Conservation (phyloP, 2,888 invertebrate species). For the Danaus chrysippus region DNA sequence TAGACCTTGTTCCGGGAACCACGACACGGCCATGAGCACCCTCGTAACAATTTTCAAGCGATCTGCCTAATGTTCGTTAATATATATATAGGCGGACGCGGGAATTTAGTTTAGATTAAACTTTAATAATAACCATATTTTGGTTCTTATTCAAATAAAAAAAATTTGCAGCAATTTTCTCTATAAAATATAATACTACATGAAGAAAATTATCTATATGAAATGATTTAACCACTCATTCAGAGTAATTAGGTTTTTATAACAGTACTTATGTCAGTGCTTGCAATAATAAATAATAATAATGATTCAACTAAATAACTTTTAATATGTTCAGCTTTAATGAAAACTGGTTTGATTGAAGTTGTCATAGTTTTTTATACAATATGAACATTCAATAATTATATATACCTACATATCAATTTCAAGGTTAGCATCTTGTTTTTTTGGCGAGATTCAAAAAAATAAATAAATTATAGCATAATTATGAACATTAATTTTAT, state of each 20-base stretch:
- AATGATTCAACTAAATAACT: neutral
- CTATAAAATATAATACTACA: too few relatives aligned
- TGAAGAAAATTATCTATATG: too few relatives aligned
- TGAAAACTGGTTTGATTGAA: slow-evolving; percentile 21
- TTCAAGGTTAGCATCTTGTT: slow-evolving; percentile 22
- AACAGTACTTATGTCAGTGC: too few relatives aligned
- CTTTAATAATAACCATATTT: neutral
- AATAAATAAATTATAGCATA: neutral
- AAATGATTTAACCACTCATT: too few relatives aligned
- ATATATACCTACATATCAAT: slow-evolving; percentile 13
- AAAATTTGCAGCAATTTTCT: too few relatives aligned
- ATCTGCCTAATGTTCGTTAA: slow-evolving; percentile 16
- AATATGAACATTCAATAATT: slow-evolving; percentile 16
- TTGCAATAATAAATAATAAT: too few relatives aligned
- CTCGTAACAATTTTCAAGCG: slow-evolving; percentile 24
- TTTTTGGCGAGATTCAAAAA: slow-evolving; percentile 19
- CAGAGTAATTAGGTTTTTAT: too few relatives aligned
- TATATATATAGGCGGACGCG: slow-evolving; percentile 3
- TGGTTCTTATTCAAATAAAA: too few relatives aligned
- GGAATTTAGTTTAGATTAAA: neutral
- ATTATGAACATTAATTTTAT: neutral
- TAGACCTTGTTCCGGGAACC: slow-evolving; percentile 28
- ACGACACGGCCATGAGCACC: slow-evolving; percentile 20
- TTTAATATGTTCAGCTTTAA: slow-evolving; percentile 21
- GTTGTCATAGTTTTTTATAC: slow-evolving; percentile 15